These are phyloP conservation scores for Heteropelma amictum DNA, from an alignment of 2,888 invertebrate species.

Conservation along the genomic window DNA sequence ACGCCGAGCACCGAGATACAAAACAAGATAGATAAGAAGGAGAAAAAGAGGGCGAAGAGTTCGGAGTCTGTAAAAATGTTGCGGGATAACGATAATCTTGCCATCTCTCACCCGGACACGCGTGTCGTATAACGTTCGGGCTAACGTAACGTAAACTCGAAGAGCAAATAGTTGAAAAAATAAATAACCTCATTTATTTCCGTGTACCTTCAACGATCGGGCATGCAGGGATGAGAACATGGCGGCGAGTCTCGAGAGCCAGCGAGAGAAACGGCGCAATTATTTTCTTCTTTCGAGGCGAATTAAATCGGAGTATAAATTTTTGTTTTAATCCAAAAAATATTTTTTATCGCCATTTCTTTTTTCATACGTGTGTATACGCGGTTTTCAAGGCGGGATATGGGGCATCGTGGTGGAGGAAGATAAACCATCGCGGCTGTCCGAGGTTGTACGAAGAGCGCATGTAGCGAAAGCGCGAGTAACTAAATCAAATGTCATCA, in stretches of 20 bases:
- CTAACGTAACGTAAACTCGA: background rate
- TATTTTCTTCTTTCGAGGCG: no score
- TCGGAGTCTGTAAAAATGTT: conserved; percentile 4
- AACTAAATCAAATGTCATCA: conserved; percentile 74
- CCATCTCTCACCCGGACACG: background rate
- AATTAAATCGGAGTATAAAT: no score
- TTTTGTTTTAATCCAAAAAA: no score
- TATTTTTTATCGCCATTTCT: no score
- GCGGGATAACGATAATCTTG: conserved; percentile 18
- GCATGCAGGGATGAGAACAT: no score
- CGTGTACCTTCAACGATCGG: no score
- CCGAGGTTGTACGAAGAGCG: conserved; percentile 26
- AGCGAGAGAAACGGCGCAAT: no score
- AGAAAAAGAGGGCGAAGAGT: background rate
- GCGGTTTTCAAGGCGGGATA: conserved; percentile 14
- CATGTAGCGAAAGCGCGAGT: conserved; percentile 65
- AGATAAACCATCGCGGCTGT: conserved; percentile 15
- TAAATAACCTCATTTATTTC: no score
- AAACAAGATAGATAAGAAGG: background rate
- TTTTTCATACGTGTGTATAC: no score
- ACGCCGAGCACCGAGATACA: background rate
- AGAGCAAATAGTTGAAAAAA: background rate
- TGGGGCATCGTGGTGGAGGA: conserved; percentile 15
- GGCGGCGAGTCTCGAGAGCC: no score
- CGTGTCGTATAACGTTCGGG: background rate